These are phyloP conservation scores for Lipophrys pholis DNA, from an alignment of 2,113 vertebrate genomes.

Conservation along the genomic window DNA sequence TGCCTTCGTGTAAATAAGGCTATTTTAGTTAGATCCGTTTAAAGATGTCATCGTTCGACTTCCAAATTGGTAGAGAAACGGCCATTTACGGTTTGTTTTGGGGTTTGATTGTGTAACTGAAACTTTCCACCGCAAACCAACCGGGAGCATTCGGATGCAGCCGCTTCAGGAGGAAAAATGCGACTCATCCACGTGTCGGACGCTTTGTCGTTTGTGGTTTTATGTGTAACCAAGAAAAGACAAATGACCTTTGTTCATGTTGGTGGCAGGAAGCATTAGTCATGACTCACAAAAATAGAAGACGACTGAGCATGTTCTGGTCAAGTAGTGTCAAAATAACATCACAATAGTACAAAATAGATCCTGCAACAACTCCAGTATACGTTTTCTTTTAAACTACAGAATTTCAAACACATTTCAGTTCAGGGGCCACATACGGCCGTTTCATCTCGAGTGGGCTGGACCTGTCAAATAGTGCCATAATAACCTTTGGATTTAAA, in stretches of 20 bases:
- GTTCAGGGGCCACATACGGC: too few species aligned
- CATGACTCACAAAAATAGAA: neutral
- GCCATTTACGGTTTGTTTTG: slow-evolving; percentile 11
- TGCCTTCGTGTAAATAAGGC: neutral
- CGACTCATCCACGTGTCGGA: neutral
- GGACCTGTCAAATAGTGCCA: too few species aligned
- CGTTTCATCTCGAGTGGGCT: too few species aligned
- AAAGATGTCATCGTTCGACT: neutral
- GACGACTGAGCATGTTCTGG: neutral
- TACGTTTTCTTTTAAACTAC: neutral
- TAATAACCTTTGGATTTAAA: too few species aligned
- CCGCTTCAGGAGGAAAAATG: slow-evolving; percentile 16
- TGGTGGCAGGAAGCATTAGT: neutral
- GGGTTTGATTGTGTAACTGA: neutral
- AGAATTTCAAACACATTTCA: too few species aligned
- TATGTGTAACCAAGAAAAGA: neutral
- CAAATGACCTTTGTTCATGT: slow-evolving; percentile 8
- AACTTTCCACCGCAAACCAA: slow-evolving; percentile 12
- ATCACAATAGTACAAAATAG: neutral
- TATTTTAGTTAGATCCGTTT: neutral
- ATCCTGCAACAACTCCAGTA: neutral
- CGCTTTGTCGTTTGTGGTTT: slow-evolving; percentile 18
- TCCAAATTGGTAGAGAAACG: neutral
- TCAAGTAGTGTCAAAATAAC: neutral
- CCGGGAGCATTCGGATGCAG: neutral